Evolutionary conservation across 1,140 invertebrate species (phyloP).

Genomic region (Drosophila kikkawai): DNA sequence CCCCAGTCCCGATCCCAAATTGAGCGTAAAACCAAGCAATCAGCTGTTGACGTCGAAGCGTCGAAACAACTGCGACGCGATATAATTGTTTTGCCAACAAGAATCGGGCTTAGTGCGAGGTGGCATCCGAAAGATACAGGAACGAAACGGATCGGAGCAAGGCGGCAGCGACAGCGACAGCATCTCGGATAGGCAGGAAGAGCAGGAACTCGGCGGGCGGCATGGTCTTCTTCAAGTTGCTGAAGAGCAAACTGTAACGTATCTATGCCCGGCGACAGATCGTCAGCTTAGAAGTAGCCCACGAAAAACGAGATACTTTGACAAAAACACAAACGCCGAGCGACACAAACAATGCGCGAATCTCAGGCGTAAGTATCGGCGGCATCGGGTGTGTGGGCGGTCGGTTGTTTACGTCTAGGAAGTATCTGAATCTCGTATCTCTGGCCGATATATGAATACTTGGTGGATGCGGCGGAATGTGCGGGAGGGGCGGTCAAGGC

Average conservation of each 20-base stretch:
- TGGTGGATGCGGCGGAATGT: conserved; percentile 8
- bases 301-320: conserved; percentile 1
- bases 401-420: conserved; percentile 46
- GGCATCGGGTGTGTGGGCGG: conserved; percentile 17
- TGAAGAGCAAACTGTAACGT: conserved; percentile 68
- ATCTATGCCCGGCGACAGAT: conserved; percentile 26
- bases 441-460: conserved; percentile 8
- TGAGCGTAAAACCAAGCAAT: conserved; percentile 43
- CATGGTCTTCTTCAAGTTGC: conserved; percentile 54
- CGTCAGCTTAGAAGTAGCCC: conserved; percentile 15
- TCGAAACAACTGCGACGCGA: conserved; percentile 31
- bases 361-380: conserved; percentile 64
- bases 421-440: conserved; percentile 29
- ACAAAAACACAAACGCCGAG: conserved; percentile 2
- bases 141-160: conserved; percentile 33
- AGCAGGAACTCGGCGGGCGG: conserved; percentile 1
- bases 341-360: conserved; percentile 57
- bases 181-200: conserved; percentile 8
- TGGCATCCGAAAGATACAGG: conserved; percentile 54
- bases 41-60: conserved; percentile 42
- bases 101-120: conserved; percentile 61
- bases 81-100: conserved; percentile 66
- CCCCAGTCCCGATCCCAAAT: conserved; percentile 40
- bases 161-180: conserved; percentile 20
- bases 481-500: not conserved